These are phyloP conservation scores for Saxicola maurus DNA, from an alignment of 2,797 vertebrate genomes.

Conservation along the genomic window DNA sequence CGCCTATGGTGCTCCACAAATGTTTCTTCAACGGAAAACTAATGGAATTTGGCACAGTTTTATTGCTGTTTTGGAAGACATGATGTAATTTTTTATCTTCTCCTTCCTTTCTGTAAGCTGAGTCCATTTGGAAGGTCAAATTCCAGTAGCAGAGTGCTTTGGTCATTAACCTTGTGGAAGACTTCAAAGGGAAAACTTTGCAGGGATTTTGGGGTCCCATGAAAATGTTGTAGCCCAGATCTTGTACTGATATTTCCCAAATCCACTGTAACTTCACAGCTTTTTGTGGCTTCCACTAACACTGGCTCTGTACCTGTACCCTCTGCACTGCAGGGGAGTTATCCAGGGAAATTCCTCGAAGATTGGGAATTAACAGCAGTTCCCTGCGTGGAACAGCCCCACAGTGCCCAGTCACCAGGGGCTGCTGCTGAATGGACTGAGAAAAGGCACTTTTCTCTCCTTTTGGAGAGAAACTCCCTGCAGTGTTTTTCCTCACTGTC, in stretches of 20 bases:
- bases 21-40: not conserved
- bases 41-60: not conserved
- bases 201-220: not conserved
- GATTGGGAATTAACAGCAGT: not conserved
- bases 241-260: not conserved
- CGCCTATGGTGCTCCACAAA: not conserved
- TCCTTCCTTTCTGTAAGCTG: not conserved
- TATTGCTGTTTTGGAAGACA: not conserved
- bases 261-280: not conserved
- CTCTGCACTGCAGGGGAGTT: not conserved
- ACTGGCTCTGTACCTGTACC: not conserved
- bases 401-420: not conserved
- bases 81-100: not conserved
- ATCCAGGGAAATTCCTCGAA: not conserved
- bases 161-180: not conserved
- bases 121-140: not conserved
- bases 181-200: not conserved
- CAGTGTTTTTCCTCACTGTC: not conserved
- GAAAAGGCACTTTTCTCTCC: not conserved
- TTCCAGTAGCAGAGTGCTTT: not conserved
- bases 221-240: not conserved
- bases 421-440: constrained; percentile 12
- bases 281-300: not conserved
- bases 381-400: not conserved
- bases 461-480: not conserved